A percentile compares a stretch with the other conserved stretches of the same genome.
Conservation (phyloP, 2,113 vertebrate species). For the Leuciscus idus region DNA sequence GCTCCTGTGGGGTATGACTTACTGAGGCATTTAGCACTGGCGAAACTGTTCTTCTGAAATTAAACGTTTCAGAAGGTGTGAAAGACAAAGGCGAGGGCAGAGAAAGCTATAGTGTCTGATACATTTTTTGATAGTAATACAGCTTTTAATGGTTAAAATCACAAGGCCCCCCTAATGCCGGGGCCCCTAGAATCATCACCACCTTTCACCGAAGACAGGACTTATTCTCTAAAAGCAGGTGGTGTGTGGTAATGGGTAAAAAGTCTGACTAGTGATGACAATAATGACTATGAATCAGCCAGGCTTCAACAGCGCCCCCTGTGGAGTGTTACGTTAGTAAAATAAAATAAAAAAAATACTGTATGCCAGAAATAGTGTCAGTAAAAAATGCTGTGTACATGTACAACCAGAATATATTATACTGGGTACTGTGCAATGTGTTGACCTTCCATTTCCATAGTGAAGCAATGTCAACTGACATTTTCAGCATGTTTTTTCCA, state of each 20-base stretch:
- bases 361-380: not conserved
- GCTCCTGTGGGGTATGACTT: constrained; percentile 27
- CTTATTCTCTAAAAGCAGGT: not conserved
- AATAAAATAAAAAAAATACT: not conserved
- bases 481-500: too few species aligned
- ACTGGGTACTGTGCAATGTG: not conserved
- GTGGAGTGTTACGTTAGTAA: not conserved
- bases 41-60: not conserved
- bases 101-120: not conserved
- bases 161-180: too few species aligned
- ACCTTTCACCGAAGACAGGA: not conserved
- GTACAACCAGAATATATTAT: not conserved
- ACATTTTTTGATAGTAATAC: not conserved
- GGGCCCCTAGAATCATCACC: too few species aligned
- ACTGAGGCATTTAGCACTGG: constrained; percentile 10
- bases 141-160: not conserved
- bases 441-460: not conserved
- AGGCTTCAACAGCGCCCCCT: not conserved
- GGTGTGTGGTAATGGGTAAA: constrained; percentile 22
- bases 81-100: not conserved
- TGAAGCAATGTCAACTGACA: not conserved
- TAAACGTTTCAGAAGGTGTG: not conserved
- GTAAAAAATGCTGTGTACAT: constrained; percentile 3
- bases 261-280: not conserved
- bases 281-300: constrained; percentile 31